A percentile compares a stretch with the other conserved stretches of the same genome.
These are phyloP conservation scores for Drosophila athabasca DNA, from an alignment of 1,140 invertebrate genomes.

Conservation along the genomic window DNA sequence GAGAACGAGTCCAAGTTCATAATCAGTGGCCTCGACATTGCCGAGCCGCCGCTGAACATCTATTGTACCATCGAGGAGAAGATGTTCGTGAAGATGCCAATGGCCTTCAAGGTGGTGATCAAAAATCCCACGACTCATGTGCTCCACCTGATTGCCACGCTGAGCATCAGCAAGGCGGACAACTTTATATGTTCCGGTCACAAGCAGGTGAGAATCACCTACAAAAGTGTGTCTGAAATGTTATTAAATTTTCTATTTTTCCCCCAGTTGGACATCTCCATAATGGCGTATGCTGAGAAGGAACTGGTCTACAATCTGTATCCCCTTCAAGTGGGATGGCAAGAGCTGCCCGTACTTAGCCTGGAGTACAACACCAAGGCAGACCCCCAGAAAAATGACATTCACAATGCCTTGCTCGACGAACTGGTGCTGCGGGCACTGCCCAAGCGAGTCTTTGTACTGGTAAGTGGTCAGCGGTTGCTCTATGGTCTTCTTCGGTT, in stretches of 20 bases:
- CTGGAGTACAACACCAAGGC: conserved; percentile 80
- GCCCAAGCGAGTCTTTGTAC: conserved; percentile 82
- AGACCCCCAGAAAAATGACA: conserved; percentile 74
- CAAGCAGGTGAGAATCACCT: conserved; percentile 61
- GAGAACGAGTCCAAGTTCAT: conserved; percentile 83
- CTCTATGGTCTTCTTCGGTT: no score
- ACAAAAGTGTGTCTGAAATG: neutral
- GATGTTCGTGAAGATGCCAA: conserved; percentile 83
- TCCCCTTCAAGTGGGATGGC: conserved; percentile 82
- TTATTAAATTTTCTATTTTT: neutral
- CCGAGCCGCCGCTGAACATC: conserved; percentile 79
- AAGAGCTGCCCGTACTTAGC: conserved; percentile 75
- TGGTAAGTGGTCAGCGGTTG: conserved; percentile 54
- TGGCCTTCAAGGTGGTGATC: conserved; percentile 77
- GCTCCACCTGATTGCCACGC: conserved; percentile 71
- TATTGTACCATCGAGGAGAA: conserved; percentile 83
- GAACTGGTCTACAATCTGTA: conserved; percentile 81
- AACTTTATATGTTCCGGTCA: conserved; percentile 83
- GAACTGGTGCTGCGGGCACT: conserved; percentile 79
- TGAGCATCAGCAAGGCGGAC: conserved; percentile 79
- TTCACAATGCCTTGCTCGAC: conserved; percentile 73
- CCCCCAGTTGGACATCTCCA: conserved; percentile 73
- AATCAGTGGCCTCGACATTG: conserved; percentile 72
- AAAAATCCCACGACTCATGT: conserved; percentile 78
- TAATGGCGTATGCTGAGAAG: conserved; percentile 80